Evolutionary conservation across 2,888 invertebrate genomes (phyloP).

Genomic region (Heliconius sara): DNA sequence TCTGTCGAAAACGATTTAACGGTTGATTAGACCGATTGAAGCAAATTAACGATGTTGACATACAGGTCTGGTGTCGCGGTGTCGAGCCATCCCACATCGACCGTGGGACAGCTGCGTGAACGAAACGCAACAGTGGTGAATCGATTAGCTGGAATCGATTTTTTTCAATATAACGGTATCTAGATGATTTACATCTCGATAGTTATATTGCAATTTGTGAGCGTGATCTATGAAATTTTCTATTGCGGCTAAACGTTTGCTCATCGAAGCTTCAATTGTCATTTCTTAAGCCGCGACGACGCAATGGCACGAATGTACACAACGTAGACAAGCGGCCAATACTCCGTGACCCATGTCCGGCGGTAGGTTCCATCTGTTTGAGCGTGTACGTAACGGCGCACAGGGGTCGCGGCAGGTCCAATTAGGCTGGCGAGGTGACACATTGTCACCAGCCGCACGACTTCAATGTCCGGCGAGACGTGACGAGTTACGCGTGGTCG

Average conservation of each 20-base stretch:
- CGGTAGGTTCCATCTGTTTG: constrained; percentile 42
- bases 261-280: constrained; percentile 80
- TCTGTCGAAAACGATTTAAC: constrained; percentile 72
- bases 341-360: constrained; percentile 57
- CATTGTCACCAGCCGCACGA: constrained; percentile 82
- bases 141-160: constrained; percentile 80
- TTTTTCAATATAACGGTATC: constrained; percentile 80
- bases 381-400: constrained; percentile 46
- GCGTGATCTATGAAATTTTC: constrained; percentile 81
- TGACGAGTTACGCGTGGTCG: constrained; percentile 83
- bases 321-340: constrained; percentile 59
- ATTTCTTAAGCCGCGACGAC: constrained; percentile 81
- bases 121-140: constrained; percentile 77
- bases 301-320: constrained; percentile 72
- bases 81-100: constrained; percentile 45
- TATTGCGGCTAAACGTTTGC: constrained; percentile 78
- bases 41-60: constrained; percentile 58
- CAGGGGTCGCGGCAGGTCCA: constrained; percentile 58
- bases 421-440: constrained; percentile 67
- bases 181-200: constrained; percentile 80
- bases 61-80: constrained; percentile 42
- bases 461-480: constrained; percentile 81
- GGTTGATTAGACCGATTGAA: constrained; percentile 60
- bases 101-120: constrained; percentile 80
- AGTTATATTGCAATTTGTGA: constrained; percentile 79